These are phyloP conservation scores for Drosophila quadrilineata DNA, from an alignment of 1,140 invertebrate species.

Conservation along the genomic window DNA sequence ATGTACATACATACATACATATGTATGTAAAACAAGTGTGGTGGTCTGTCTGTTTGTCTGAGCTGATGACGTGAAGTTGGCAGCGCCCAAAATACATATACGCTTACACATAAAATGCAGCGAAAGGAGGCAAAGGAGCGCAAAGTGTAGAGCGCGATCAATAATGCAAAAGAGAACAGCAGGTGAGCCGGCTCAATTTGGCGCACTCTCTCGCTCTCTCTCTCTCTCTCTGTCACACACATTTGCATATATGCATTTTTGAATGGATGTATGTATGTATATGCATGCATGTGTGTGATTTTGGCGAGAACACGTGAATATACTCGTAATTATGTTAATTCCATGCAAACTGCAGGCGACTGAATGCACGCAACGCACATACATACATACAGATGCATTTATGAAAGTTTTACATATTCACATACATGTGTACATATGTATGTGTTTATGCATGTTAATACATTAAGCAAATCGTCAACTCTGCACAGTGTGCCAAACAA, in stretches of 20 bases:
- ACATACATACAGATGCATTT: not conserved
- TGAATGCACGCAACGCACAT: slow-evolving; percentile 25
- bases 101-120: too few relatives aligned
- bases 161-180: not conserved
- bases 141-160: not conserved
- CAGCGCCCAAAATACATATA: not conserved
- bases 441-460: not conserved
- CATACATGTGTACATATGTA: not conserved
- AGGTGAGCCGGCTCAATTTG: too few relatives aligned
- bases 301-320: slow-evolving; percentile 33
- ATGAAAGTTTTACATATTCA: too few relatives aligned
- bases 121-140: too few relatives aligned
- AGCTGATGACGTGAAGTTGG: slow-evolving; percentile 1
- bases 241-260: too few relatives aligned
- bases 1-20: too few relatives aligned
- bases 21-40: too few relatives aligned
- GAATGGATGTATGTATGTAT: not conserved
- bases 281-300: not conserved
- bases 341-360: slow-evolving; percentile 40
- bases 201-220: too few relatives aligned
- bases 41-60: not conserved
- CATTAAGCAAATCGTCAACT: too few relatives aligned
- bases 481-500: slow-evolving; percentile 2
- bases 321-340: slow-evolving; percentile 43
- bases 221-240: too few relatives aligned